These are phyloP conservation scores for Drosophila villosipedis DNA, from an alignment of 2,888 invertebrate genomes.

Conservation along the genomic window DNA sequence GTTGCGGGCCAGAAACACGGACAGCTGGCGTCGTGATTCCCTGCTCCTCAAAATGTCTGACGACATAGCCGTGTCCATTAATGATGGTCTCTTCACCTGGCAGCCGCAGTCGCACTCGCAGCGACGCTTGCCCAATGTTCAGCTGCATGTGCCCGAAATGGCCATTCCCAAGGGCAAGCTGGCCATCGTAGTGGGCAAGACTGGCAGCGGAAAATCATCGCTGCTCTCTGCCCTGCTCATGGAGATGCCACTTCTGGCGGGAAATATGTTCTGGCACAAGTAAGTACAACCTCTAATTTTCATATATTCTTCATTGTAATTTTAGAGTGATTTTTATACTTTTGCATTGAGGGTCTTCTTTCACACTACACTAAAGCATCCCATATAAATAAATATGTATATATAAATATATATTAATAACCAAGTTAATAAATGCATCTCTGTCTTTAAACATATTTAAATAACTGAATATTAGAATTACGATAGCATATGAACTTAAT, in stretches of 20 bases:
- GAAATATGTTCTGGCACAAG: conserved; percentile 89
- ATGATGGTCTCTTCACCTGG: conserved; percentile 80
- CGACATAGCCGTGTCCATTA: conserved; percentile 83
- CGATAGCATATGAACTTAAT: too few relatives aligned
- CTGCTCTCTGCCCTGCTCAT: conserved; percentile 91
- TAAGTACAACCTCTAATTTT: conserved; percentile 81
- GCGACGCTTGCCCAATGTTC: conserved; percentile 49
- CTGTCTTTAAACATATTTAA: not conserved
- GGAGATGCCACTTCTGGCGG: conserved; percentile 90
- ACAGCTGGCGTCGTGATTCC: conserved; percentile 81
- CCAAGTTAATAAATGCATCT: not conserved
- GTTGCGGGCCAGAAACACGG: conserved; percentile 65
- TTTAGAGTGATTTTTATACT: not conserved
- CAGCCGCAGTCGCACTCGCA: conserved; percentile 56
- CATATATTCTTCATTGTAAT: not conserved
- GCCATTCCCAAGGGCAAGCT: conserved; percentile 87
- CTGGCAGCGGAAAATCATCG: conserved; percentile 93
- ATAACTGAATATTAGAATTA: not conserved
- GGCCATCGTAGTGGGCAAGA: conserved; percentile 91
- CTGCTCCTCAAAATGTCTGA: conserved; percentile 83
- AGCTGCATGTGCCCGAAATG: conserved; percentile 78
- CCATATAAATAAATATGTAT: not conserved
- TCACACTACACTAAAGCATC: not conserved
- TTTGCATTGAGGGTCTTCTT: not conserved
- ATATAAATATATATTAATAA: not conserved